Evolutionary conservation across 2,113 vertebrate genomes (phyloP), one percentile per base, ranked within the genome.

Genomic region (Brevimyrus niger): DNA sequence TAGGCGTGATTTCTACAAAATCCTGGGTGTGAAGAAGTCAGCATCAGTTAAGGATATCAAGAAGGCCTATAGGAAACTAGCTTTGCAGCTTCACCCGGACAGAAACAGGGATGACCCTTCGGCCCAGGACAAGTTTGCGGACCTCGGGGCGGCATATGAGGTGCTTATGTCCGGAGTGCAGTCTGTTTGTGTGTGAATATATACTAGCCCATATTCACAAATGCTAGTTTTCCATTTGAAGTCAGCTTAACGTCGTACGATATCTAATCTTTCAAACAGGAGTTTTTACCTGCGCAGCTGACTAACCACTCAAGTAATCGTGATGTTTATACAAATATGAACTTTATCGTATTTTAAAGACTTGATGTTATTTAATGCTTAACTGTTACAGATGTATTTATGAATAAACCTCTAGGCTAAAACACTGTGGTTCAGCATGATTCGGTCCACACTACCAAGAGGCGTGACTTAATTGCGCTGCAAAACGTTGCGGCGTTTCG

Each of bases 121-220:
- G 89, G 98, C 98, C 1, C 97, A 97, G 65, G 98, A 99, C 92
- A 99, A 98, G 92, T 99, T 99, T 89, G 97, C 99, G 90, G 98
- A 99, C 92, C 94, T 99, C 44, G 98, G 98, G 3, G 97, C 98
- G 76, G 98, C 98, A 88, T 99, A 99, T 80, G 98, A 99, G 97
- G 98, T 99, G 87, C 89, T 94, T 90, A 83, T 2, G 23, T 0
- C 0, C 46, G 44, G 19, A 9, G 10, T 80, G 73, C 38, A 19
- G 17, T 42, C 13, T 13, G 10, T 31, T 27, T 27, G 61, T 27
- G 3, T 31, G 61, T 13, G 3, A 69, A 69, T 69, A n/a, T n/a
- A n/a, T n/a, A 69, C 27, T 69, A 31, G 61, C 61, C 31, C 61
- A 13, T 1, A 69, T 69, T 69, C 61, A 69, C 27, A 69, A 31